phyloP scores from a whole-genome alignment of 2,797 vertebrate species.

The Myotis planiceps region DNA sequence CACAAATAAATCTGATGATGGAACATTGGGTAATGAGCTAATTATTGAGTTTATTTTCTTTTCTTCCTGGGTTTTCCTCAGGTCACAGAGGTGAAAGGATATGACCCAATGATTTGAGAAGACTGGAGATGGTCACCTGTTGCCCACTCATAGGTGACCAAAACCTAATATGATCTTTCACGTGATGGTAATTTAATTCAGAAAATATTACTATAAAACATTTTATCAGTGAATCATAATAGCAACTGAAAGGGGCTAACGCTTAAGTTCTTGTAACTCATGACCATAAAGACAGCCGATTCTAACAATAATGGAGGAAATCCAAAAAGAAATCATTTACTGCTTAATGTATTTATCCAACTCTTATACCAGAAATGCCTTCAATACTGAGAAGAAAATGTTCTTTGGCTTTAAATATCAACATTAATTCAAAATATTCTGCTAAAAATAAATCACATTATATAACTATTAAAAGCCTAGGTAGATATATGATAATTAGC shows the following conservation, averaged over 20 bases:
- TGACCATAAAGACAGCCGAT: neutral
- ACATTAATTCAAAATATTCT: constrained; percentile 11
- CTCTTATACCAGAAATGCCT: neutral
- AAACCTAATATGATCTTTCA: neutral
- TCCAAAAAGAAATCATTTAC: neutral
- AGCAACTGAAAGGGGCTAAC: neutral
- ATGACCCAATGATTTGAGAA: neutral
- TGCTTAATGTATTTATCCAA: neutral
- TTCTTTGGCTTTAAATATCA: neutral
- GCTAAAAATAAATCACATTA: neutral
- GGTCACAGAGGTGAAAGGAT: neutral
- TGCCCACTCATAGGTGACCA: neutral
- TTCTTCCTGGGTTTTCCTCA: neutral
- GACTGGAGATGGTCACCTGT: neutral
- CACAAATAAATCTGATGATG: neutral
- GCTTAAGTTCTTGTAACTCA: neutral
- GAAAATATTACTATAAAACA: neutral
- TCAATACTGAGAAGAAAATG: neutral
- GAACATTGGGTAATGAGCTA: neutral
- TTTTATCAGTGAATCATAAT: neutral
- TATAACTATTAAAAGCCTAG: neutral
- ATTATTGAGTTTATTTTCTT: neutral
- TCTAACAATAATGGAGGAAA: neutral
- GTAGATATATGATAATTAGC: neutral
- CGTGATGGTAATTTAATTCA: neutral